A percentile compares a stretch with the other conserved stretches of the same genome.
Evolutionary conservation across 2,113 vertebrate species (phyloP).

Genomic region (Trochalopteron elliotii): DNA sequence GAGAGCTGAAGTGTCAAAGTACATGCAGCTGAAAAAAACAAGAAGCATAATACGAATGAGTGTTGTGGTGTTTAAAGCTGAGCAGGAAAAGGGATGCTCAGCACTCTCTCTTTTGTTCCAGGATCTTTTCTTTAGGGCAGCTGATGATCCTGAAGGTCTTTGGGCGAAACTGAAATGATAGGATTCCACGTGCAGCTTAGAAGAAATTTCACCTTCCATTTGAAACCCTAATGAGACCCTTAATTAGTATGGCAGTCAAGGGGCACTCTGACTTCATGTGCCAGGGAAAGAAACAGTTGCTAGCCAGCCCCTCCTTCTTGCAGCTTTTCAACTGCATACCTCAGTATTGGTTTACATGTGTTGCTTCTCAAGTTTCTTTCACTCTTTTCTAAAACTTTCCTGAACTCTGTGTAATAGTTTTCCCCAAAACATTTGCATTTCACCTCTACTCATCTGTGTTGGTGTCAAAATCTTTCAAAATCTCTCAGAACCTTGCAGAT

Average conservation of each 20-base stretch:
- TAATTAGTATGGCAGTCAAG: neutral
- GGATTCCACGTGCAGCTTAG: neutral
- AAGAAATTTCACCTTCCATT: neutral
- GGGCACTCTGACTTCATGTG: neutral
- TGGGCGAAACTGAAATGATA: fast-evolving
- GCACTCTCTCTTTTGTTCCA: neutral
- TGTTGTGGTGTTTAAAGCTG: neutral
- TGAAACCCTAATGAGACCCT: neutral
- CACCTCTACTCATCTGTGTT: neutral
- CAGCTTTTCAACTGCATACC: neutral
- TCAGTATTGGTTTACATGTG: fast-evolving
- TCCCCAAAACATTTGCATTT: neutral
- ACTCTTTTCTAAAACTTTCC: neutral
- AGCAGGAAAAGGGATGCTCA: neutral
- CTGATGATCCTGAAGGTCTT: neutral
- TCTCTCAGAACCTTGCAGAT: neutral
- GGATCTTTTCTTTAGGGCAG: neutral
- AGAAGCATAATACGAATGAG: fast-evolving
- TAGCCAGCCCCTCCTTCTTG: neutral
- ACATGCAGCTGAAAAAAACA: neutral
- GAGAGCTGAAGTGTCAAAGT: neutral
- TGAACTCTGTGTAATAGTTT: neutral
- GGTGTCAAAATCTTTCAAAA: neutral
- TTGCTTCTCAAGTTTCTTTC: neutral
- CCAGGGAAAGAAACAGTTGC: neutral